Evolutionary conservation across 1,140 invertebrate genomes (phyloP), one percentile per base, ranked within the genome.

Genomic region (Aphidius ervi): DNA sequence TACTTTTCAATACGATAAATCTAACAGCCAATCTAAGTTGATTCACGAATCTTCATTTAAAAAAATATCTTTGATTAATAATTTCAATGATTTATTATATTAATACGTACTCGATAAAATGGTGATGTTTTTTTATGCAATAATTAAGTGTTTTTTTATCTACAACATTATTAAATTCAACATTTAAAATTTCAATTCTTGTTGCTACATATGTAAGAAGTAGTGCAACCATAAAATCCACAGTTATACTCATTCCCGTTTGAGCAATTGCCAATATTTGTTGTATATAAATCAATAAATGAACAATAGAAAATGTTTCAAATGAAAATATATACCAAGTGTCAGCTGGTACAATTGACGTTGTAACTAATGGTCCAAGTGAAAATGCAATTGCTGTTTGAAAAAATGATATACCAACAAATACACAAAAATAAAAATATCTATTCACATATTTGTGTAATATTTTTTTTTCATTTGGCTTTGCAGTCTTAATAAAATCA

Each of bases 321-420:
- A 53, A 42, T 0, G 67, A 20, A 66, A 77, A 75, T 9, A 72
- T 69, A 61, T 70, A 70, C 65, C 63, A 68, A 9, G 60, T 64
- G 31, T 71, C 66, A 6, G 47, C 61, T 37, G 70, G 62, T 43
- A 59, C 39, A 9, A 56, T 53, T 46, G 46, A 20, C 5, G 46
- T n/a, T 23, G 46, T 59, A 0, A 56, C 16, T 37, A 59, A 31
- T 23, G 48, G 62, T 10, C 58, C 58, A 40, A n/a, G 56, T 2
- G 56, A 59, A 31, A 63, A 59, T 5, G 58, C 53, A 2, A 43
- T 46, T 8, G 58, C 55, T 41, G 53, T 56, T 42, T 48, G 46
- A 39, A 57, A 20, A 56, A 54, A 59, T 10, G 58, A 52, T 10
- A 59, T 3, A 9, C 42, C 43, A 6, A 59, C 39, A 46, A 63